phyloP scores from a whole-genome alignment of 2,797 vertebrate genomes.

The Enteromius radiatus region DNA sequence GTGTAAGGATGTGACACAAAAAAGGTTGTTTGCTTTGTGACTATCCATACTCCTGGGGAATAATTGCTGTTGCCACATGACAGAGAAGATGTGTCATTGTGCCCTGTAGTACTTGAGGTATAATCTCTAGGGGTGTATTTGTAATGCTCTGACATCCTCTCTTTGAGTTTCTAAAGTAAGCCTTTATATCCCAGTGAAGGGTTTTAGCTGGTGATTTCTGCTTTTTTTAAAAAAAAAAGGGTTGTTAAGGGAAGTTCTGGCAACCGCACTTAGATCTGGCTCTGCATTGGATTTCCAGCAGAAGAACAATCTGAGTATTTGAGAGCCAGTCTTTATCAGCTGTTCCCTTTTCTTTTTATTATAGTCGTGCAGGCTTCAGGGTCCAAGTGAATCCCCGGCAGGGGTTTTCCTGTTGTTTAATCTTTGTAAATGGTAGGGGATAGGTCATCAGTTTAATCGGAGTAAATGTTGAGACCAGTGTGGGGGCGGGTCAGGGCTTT shows the following conservation, averaged over 20 bases:
- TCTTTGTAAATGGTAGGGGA: conserved; percentile 6
- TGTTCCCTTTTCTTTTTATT: conserved; percentile 5
- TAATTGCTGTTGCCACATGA: conserved; percentile 46
- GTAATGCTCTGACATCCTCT: conserved; percentile 25
- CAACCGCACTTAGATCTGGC: neutral
- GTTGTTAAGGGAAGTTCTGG: neutral
- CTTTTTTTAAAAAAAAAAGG: neutral
- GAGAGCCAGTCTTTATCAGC: neutral
- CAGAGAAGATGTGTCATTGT: conserved; percentile 54
- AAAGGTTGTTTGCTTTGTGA: conserved; percentile 48
- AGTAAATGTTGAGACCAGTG: conserved; percentile 15
- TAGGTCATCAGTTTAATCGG: conserved; percentile 22
- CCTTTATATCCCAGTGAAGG: conserved; percentile 20
- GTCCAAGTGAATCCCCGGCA: neutral
- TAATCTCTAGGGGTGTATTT: conserved; percentile 35
- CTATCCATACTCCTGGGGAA: conserved; percentile 28
- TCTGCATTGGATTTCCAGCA: conserved; percentile 2
- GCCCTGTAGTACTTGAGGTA: conserved; percentile 29
- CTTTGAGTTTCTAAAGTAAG: conserved; percentile 39
- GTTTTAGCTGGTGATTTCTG: conserved; percentile 3
- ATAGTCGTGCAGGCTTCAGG: neutral
- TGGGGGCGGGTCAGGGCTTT: neutral
- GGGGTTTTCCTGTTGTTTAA: conserved; percentile 8
- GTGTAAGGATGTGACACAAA: conserved; percentile 38
- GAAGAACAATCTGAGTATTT: neutral